Evolutionary conservation across 1,140 invertebrate species (phyloP), one percentile per base, ranked within the genome.

Genomic region (Archivesica marissinica): DNA sequence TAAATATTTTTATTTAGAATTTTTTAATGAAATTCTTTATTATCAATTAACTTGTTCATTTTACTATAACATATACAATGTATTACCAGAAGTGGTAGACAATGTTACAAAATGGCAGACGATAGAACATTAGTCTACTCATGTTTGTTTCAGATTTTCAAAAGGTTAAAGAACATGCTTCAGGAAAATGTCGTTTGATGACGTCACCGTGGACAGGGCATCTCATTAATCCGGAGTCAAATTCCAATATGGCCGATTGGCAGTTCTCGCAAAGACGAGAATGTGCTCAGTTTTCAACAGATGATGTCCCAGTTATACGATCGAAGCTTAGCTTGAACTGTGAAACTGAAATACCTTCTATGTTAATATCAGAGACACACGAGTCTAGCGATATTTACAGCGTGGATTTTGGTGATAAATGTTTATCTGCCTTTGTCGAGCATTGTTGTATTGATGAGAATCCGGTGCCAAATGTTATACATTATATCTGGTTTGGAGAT

Each of bases 401-500:
- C 15, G 39, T 79, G 3, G 38, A 79, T n/a, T 79, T 79, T 39
- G 44, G 59, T 1, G 76, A 79, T 35, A 64, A 23, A 7, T 79
- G 76, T 54, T 64, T 79, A 50, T 13, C 20, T 44, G 15, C 4
- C 2, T 61, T 44, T 39, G 47, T 79, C 1, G 41, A 79, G 17
- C 30, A 39, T 6, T 79, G 76, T 79, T 79, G 76, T 30, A 15
- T 38, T 20, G 76, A 79, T 33, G 59, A 64, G 2, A 64, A 64
- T 25, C 76, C 76, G 11, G 76, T 79, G 1, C 76, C 76, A 30
- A 79, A 79, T 79, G 54, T 79, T 2, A 25, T 79, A 20, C 76
- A 79, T 50, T 79, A 79, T 25, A 44, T 79, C 2, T 79, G 76
- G 76, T 79, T 35, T 50, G 76, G 56, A 6, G 41, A 38, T 1